These are phyloP conservation scores for Dicycla oo DNA, from an alignment of 2,888 invertebrate genomes.

Conservation along the genomic window DNA sequence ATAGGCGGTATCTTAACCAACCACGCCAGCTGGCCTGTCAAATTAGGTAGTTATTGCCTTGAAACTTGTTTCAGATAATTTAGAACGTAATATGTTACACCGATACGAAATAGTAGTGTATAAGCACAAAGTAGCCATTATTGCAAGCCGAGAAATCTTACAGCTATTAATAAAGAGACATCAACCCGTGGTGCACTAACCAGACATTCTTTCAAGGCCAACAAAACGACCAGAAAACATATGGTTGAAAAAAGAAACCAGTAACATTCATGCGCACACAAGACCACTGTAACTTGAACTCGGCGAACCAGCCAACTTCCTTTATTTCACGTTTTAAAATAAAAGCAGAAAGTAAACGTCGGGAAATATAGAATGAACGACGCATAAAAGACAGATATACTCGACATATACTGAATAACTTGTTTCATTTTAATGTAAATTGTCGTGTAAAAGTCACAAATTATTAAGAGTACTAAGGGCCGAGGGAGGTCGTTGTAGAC, in stretches of 20 bases:
- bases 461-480: constrained; percentile 69
- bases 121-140: constrained; percentile 53
- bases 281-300: constrained; percentile 76
- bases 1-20: no score
- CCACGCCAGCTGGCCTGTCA: no score
- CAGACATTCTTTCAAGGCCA: constrained; percentile 88
- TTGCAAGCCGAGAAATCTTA: constrained; percentile 68
- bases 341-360: constrained; percentile 48
- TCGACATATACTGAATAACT: constrained; percentile 17
- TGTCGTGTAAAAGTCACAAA: constrained; percentile 38
- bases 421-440: constrained; percentile 32
- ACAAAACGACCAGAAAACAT: constrained; percentile 88
- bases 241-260: constrained; percentile 86
- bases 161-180: constrained; percentile 81
- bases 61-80: constrained; percentile 31
- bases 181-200: constrained; percentile 81
- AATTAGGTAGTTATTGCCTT: no score
- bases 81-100: constrained; percentile 24
- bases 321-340: constrained; percentile 77
- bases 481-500: constrained; percentile 71
- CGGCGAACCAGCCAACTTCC: constrained; percentile 73
- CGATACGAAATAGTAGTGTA: constrained; percentile 46
- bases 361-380: constrained; percentile 45
- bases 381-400: constrained; percentile 27
- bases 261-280: constrained; percentile 71